These are phyloP conservation scores for Crioceris asparagi DNA, from an alignment of 2,888 invertebrate genomes.

Conservation along the genomic window DNA sequence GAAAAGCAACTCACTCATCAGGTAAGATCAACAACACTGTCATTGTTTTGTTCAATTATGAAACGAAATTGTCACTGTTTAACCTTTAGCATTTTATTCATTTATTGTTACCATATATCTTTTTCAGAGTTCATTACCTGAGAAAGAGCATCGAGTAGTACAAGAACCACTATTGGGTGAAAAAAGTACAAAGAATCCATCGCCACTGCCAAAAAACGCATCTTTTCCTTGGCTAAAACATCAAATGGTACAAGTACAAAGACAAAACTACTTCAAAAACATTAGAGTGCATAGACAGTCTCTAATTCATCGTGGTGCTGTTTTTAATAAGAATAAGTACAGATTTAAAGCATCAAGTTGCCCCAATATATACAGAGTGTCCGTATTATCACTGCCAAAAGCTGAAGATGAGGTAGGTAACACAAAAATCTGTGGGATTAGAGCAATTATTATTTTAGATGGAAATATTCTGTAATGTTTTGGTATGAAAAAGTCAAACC, in stretches of 20 bases:
- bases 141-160: slow-evolving; percentile 19
- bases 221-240: slow-evolving; percentile 41
- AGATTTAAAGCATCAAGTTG: slow-evolving; percentile 78
- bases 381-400: slow-evolving; percentile 74
- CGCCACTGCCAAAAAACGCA: slow-evolving; percentile 20
- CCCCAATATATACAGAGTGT: slow-evolving; percentile 81
- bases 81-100: too few relatives aligned
- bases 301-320: slow-evolving; percentile 76
- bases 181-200: slow-evolving; percentile 11
- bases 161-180: slow-evolving; percentile 21
- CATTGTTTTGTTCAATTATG: slow-evolving; percentile 1
- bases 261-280: slow-evolving; percentile 60
- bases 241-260: slow-evolving; percentile 38
- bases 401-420: slow-evolving; percentile 60
- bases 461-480: too few relatives aligned
- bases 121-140: slow-evolving; percentile 28
- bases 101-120: too few relatives aligned
- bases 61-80: slow-evolving; percentile 4
- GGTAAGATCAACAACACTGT: not conserved
- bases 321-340: slow-evolving; percentile 73
- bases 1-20: slow-evolving; percentile 13
- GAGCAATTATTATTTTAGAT: too few relatives aligned
- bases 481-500: too few relatives aligned
- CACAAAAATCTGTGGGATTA: too few relatives aligned
- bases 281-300: slow-evolving; percentile 67